These are phyloP conservation scores for Seriola rivoliana DNA, from an alignment of 2,113 vertebrate species.

Conservation along the genomic window DNA sequence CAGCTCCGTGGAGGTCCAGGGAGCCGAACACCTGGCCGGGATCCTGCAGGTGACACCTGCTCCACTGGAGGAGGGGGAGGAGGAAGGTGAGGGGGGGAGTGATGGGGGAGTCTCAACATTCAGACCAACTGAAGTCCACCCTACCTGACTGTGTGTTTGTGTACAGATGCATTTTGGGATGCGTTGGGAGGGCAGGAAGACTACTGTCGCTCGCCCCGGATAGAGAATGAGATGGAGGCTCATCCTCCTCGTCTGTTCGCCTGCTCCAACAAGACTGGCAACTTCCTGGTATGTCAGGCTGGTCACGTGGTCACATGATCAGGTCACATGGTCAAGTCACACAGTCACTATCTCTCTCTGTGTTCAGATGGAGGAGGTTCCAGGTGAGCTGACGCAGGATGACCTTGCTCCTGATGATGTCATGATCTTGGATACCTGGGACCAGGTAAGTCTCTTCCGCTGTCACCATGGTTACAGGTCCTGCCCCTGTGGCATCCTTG, in stretches of 20 bases:
- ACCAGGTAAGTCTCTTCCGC: conserved; percentile 84
- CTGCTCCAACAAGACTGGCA: conserved; percentile 93
- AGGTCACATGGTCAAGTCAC: no score
- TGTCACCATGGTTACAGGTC: not conserved
- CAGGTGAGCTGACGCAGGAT: conserved; percentile 92
- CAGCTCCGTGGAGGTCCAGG: conserved; percentile 82
- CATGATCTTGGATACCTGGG: conserved; percentile 94
- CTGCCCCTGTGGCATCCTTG: not conserved
- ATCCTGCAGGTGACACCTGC: conserved; percentile 82
- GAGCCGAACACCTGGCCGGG: conserved; percentile 85
- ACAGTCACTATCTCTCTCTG: no score
- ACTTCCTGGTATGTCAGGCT: conserved; percentile 84
- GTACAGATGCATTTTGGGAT: conserved; percentile 89
- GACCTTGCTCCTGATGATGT: conserved; percentile 93
- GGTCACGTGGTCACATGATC: not conserved
- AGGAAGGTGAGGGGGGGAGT: conserved; percentile 85
- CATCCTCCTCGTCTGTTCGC: conserved; percentile 93
- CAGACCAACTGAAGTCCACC: not conserved
- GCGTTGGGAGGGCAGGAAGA: conserved; percentile 86
- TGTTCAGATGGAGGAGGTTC: conserved; percentile 91
- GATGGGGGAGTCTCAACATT: not conserved
- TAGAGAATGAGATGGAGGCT: conserved; percentile 89
- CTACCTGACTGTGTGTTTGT: conserved; percentile 1
- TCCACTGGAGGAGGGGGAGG: conserved; percentile 87
- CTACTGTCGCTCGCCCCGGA: conserved; percentile 87